Base-by-base conservation (phyloP, 1,140 invertebrate species). In the Halesus radiatus region DNA sequence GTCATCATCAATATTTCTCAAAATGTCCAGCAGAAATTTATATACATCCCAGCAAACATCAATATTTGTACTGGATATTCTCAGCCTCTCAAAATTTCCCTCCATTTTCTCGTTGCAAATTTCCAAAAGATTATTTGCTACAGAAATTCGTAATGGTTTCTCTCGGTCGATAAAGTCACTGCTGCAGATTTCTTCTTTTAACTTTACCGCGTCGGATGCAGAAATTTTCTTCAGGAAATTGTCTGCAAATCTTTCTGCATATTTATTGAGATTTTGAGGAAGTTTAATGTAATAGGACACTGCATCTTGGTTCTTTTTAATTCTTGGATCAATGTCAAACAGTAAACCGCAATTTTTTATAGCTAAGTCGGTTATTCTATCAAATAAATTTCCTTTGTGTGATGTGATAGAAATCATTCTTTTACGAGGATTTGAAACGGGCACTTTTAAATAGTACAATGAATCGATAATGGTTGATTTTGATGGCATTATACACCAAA, bases 401-500 rank as follows among this genome's bases (percentile, higher is more conserved):
- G 22, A 13, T 29, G 3, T 32, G 16, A 10, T 58, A 2, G 29
- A 75, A 29, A 58, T 2, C 13, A 29, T 6, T 70, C 50, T 78
- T 70, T 68, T 72, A 4, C 52, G 53, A 37, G 32, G 62, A 70
- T 78, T 78, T 6, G 10, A 29, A 56, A 22, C 18, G 2, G 62
- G 64, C 23, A 29, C 2, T 54, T 72, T 54, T 52, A 78, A 32
- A 37, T 70, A 56, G 58, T 78, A 78, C 29, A 50, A 8, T 22
- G 76, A 72, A 70, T 78, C 64, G 10, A 78, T 72, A 10, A 50
- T 20, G 13, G 58, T 26, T 3, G 50, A 4, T 23, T 70, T 68
- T 23, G 76, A 56, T 4, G 76, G 50, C 22, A 78, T 16, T 23
- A 53, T 56, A 20, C 76, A 70, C 76, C 62, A 78, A 68, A 78